A percentile compares a stretch with the other conserved stretches of the same genome.
Conservation (phyloP, 2,113 vertebrate genomes). For the Scolopax mira region DNA sequence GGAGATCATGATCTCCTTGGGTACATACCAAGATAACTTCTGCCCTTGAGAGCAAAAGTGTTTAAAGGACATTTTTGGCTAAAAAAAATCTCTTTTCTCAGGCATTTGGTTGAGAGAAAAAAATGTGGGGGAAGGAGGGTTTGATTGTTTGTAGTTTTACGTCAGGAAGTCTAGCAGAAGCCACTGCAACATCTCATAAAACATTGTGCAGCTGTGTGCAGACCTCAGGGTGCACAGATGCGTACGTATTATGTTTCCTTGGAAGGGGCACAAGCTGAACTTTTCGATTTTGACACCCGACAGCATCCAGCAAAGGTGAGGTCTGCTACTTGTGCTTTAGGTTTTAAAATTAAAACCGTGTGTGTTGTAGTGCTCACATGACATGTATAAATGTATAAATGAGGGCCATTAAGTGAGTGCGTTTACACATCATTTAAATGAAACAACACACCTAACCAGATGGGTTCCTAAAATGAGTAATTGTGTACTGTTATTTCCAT, state of each 20-base stretch:
- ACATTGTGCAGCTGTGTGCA: conserved; percentile 65
- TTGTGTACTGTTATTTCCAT: conserved; percentile 49
- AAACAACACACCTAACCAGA: conserved; percentile 64
- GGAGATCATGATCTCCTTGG: not conserved
- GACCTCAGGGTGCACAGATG: conserved; percentile 68
- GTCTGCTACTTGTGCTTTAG: conserved; percentile 66
- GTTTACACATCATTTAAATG: conserved; percentile 66
- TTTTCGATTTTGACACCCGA: conserved; percentile 59
- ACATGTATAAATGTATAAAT: conserved; percentile 55
- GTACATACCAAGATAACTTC: not conserved
- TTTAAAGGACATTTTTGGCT: not conserved
- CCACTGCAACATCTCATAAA: conserved; percentile 70
- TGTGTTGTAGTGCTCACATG: conserved; percentile 61
- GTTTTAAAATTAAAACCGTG: conserved; percentile 61
- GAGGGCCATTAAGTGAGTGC: conserved; percentile 55
- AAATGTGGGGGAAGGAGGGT: conserved; percentile 22
- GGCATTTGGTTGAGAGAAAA: conserved; percentile 6
- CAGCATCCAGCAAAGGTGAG: conserved; percentile 66
- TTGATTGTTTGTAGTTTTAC: conserved; percentile 68
- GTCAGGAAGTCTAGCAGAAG: conserved; percentile 64
- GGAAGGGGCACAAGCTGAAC: conserved; percentile 66
- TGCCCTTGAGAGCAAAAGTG: not conserved
- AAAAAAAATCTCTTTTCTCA: not conserved
- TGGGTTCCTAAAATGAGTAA: conserved; percentile 42
- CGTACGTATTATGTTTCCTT: conserved; percentile 63